Percentiles rank a stretch among this genome's conserved stretches.
Evolutionary conservation across 1,140 invertebrate genomes (phyloP).

Genomic region (Gryon sp.): DNA sequence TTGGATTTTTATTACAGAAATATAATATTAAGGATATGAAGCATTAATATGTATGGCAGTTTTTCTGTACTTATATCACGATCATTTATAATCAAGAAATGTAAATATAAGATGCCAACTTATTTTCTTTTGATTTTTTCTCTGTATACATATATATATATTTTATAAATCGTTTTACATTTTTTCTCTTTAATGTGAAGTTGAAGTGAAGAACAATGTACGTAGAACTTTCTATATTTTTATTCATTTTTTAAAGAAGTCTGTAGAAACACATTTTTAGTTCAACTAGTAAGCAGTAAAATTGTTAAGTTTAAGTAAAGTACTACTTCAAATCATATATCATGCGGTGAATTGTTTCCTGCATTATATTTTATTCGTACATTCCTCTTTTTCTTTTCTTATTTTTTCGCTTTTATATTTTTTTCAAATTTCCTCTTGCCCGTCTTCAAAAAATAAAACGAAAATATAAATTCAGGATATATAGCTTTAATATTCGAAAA

Average conservation of each 20-base stretch:
- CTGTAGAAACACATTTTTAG: slow-evolving; percentile 55
- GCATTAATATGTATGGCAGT: too few species aligned
- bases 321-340: slow-evolving; percentile 46
- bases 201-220: slow-evolving; percentile 58
- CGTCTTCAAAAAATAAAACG: not conserved
- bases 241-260: slow-evolving; percentile 38
- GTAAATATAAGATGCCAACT: too few species aligned
- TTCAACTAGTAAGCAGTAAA: slow-evolving; percentile 49
- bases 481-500: too few species aligned
- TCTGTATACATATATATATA: too few species aligned
- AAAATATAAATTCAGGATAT: too few species aligned
- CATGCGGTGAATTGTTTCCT: slow-evolving; percentile 17
- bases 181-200: slow-evolving; percentile 22
- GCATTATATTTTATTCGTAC: not conserved
- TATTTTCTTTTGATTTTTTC: too few species aligned
- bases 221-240: slow-evolving; percentile 26
- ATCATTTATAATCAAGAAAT: too few species aligned
- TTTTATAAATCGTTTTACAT: slow-evolving; percentile 49
- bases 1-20: too few species aligned
- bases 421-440: not conserved
- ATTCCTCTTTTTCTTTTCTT: not conserved
- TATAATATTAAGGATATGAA: too few species aligned
- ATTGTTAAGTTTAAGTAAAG: slow-evolving; percentile 60
- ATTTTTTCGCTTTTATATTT: not conserved
- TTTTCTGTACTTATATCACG: too few species aligned